Evolutionary conservation across 1,140 invertebrate species (phyloP).

Genomic region (Ylistrum balloti): DNA sequence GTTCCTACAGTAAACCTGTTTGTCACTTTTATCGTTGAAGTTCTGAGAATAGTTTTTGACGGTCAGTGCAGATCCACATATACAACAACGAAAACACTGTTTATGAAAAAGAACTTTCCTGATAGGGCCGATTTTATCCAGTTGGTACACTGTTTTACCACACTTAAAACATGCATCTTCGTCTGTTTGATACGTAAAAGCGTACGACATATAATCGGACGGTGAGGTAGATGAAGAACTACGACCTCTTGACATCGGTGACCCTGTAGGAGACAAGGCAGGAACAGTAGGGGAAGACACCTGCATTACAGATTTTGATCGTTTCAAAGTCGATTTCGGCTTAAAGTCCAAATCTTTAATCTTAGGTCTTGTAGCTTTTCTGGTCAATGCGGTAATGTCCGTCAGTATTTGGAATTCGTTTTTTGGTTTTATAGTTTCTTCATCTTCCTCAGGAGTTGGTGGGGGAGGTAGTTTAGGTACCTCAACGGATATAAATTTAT

Average conservation of each 20-base stretch:
- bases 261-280: conserved; percentile 52
- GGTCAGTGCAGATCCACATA: conserved; percentile 46
- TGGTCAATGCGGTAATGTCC: conserved; percentile 50
- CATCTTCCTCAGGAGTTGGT: not conserved
- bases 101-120: conserved; percentile 58
- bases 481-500: not conserved
- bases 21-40: conserved; percentile 57
- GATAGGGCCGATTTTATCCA: conserved; percentile 60
- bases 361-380: conserved; percentile 58
- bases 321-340: not conserved
- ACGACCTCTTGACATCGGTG: conserved; percentile 52
- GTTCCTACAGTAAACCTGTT: conserved; percentile 58
- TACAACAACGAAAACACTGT: conserved; percentile 55
- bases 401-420: conserved; percentile 43
- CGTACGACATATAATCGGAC: conserved; percentile 42
- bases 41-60: conserved; percentile 58
- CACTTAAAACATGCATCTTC: conserved; percentile 58
- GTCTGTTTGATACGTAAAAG: conserved; percentile 43
- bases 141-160: conserved; percentile 58
- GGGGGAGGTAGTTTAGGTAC: not conserved
- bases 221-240: conserved; percentile 50
- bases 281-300: not conserved
- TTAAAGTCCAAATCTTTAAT: conserved; percentile 49
- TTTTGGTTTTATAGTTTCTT: not conserved
- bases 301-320: not conserved